A percentile compares a stretch with the other conserved stretches of the same genome.
Evolutionary conservation across 2,797 vertebrate species (phyloP).

Genomic region (Coregonus sp.): DNA sequence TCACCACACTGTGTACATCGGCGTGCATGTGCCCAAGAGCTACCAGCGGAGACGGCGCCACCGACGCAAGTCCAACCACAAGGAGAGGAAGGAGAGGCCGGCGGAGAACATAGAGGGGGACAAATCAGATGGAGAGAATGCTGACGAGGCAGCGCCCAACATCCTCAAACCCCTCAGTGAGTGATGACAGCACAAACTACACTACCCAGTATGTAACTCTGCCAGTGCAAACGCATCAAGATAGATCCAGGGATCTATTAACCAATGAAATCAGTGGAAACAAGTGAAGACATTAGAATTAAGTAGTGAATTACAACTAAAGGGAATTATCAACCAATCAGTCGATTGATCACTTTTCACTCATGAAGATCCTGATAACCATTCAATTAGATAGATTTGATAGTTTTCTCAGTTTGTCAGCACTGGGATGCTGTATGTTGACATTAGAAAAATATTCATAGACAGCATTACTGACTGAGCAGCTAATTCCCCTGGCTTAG

Average conservation of each 20-base stretch:
- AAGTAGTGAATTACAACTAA: not conserved
- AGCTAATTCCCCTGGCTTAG: not conserved
- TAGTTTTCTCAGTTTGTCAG: too few species aligned
- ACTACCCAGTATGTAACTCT: too few species aligned
- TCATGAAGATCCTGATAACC: not conserved
- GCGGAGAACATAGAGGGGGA: slow-evolving; percentile 81
- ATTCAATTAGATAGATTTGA: not conserved
- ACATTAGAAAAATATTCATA: not conserved
- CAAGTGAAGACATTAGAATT: not conserved
- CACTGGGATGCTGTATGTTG: too few species aligned
- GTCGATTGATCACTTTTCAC: not conserved
- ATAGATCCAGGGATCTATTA: not conserved
- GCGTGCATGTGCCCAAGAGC: slow-evolving; percentile 97
- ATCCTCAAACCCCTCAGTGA: slow-evolving; percentile 95
- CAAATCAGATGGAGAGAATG: slow-evolving; percentile 86
- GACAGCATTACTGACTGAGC: not conserved
- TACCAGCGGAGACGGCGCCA: slow-evolving; percentile 90
- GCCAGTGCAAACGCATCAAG: not conserved
- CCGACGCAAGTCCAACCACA: slow-evolving; percentile 85
- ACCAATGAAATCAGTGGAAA: not conserved
- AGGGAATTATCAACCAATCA: not conserved
- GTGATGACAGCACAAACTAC: slow-evolving; percentile 36
- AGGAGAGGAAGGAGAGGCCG: slow-evolving; percentile 86
- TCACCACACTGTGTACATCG: slow-evolving; percentile 97
- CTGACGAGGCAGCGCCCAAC: slow-evolving; percentile 80